Percentiles rank a stretch among this genome's conserved stretches.
These are phyloP conservation scores for Papilio polytes DNA, from an alignment of 1,140 invertebrate species.

Conservation along the genomic window DNA sequence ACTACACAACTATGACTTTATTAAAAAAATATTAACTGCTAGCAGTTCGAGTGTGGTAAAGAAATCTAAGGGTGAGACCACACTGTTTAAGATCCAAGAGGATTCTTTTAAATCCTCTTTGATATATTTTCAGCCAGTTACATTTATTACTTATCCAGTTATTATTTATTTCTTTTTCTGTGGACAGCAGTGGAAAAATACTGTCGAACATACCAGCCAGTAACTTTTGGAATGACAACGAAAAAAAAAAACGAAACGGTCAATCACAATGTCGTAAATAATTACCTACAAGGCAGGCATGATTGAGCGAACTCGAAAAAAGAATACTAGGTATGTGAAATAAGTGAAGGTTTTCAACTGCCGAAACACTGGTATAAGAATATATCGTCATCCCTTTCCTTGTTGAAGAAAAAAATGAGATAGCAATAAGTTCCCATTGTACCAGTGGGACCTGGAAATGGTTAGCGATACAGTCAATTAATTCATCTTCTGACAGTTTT, in stretches of 20 bases:
- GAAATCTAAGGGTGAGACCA: background rate
- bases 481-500: background rate
- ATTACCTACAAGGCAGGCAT: background rate
- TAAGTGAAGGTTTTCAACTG: background rate
- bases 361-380: background rate
- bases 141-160: background rate
- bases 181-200: background rate
- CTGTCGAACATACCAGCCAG: background rate
- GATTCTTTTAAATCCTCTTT: no score
- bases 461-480: background rate
- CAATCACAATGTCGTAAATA: background rate
- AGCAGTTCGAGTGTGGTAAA: background rate
- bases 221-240: conserved; percentile 4
- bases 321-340: conserved; percentile 3
- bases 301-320: background rate
- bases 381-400: background rate
- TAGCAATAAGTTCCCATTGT: background rate
- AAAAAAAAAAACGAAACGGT: background rate
- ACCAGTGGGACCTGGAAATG: no score
- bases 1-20: background rate
- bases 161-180: background rate
- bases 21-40: background rate
- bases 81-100: background rate
- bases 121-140: background rate
- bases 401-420: background rate